phyloP scores from a whole-genome alignment of 2,888 invertebrate species.

The Syrista parreyssii region DNA sequence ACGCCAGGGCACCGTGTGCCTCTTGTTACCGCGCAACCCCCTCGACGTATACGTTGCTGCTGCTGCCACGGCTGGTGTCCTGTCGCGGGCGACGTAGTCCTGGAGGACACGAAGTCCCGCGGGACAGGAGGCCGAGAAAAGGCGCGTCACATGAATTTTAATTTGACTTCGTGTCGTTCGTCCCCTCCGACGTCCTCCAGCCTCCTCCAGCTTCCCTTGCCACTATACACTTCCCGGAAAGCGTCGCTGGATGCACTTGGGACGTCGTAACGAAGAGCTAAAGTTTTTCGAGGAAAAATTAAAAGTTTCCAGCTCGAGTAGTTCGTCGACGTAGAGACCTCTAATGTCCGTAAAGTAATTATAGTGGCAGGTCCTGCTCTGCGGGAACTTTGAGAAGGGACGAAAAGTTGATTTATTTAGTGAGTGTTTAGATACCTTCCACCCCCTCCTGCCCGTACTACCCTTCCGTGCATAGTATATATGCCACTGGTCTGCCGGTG shows the following conservation, averaged over 20 bases:
- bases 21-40: constrained; percentile 28
- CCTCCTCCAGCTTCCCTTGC: neutral
- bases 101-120: constrained; percentile 46
- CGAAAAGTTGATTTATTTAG: constrained; percentile 41
- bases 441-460: neutral
- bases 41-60: constrained; percentile 29
- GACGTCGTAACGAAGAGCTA: constrained; percentile 55
- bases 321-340: constrained; percentile 28
- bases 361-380: constrained; percentile 30
- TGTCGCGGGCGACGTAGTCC: constrained; percentile 37
- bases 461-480: neutral
- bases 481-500: neutral
- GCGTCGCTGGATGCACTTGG: constrained; percentile 10
- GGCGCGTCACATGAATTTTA: constrained; percentile 60
- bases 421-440: constrained; percentile 21
- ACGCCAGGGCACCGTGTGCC: constrained; percentile 28
- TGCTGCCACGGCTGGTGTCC: constrained; percentile 26
- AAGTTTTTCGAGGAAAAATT: constrained; percentile 62
- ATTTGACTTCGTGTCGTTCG: constrained; percentile 50
- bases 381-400: constrained; percentile 9
- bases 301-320: constrained; percentile 45
- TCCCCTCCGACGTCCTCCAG: constrained; percentile 1
- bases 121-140: constrained; percentile 56
- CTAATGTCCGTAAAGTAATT: constrained; percentile 50
- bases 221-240: neutral